phyloP scores from a whole-genome alignment of 92 coral and sea anemone species.

The Parazoanthus atlanticus region DNA sequence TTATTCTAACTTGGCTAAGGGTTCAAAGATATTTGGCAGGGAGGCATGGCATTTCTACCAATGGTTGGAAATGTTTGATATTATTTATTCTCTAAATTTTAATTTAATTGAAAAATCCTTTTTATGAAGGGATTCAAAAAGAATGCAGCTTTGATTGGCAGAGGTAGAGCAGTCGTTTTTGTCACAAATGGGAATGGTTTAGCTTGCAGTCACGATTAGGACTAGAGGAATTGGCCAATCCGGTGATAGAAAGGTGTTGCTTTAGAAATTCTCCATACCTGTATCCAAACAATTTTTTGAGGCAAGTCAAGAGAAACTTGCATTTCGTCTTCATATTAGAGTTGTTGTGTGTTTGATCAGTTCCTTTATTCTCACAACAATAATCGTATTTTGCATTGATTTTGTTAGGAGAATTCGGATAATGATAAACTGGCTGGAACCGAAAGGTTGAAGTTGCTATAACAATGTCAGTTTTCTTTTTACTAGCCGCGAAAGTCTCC shows the following conservation, averaged over 20 bases:
- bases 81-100: conserved; percentile 28
- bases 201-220: not conserved
- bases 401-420: too few relatives aligned
- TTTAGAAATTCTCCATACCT: too few relatives aligned
- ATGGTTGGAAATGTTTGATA: conserved; percentile 5
- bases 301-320: too few relatives aligned
- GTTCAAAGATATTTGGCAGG: not conserved
- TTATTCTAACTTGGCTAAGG: too few relatives aligned
- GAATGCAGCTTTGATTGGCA: not conserved
- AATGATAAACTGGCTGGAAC: too few relatives aligned
- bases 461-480: not conserved
- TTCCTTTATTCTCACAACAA: too few relatives aligned
- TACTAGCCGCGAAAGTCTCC: not conserved
- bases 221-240: not conserved
- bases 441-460: not conserved
- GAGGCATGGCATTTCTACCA: not conserved
- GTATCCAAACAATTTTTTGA: too few relatives aligned
- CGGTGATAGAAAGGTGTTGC: not conserved
- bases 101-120: conserved; percentile 30
- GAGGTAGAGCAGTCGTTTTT: not conserved
- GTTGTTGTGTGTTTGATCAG: too few relatives aligned
- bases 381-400: too few relatives aligned
- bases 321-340: too few relatives aligned
- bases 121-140: not conserved
- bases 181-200: not conserved